These are phyloP conservation scores for Alosa sapidissima DNA, from an alignment of 2,797 vertebrate genomes.

Conservation along the genomic window DNA sequence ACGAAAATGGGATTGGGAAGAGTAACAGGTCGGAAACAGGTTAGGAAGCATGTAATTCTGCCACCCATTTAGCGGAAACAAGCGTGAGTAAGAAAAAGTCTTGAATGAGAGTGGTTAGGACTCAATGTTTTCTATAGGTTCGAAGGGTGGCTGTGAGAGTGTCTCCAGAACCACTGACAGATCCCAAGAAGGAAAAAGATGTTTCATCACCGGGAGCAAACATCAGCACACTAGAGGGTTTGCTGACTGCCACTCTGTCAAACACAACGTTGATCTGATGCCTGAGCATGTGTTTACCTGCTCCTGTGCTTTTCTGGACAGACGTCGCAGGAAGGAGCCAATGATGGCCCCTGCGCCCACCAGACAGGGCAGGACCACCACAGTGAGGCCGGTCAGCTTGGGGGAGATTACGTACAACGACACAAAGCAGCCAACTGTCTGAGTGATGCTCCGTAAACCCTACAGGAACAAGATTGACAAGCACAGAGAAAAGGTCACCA, in stretches of 20 bases:
- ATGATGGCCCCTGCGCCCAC: slow-evolving; percentile 85
- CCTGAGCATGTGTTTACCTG: slow-evolving; percentile 73
- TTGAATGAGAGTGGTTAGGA: too few relatives aligned
- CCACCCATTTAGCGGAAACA: too few relatives aligned
- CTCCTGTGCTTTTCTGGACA: slow-evolving; percentile 90
- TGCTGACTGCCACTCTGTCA: not conserved
- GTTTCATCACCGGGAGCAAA: too few relatives aligned
- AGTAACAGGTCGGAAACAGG: too few relatives aligned
- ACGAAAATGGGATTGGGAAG: too few relatives aligned
- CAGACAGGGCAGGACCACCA: slow-evolving; percentile 81
- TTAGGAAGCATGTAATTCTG: too few relatives aligned
- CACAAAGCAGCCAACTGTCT: slow-evolving; percentile 87
- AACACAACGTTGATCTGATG: not conserved
- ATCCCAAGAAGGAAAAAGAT: not conserved
- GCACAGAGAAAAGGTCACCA: not conserved
- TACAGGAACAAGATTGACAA: slow-evolving; percentile 55
- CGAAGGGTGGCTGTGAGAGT: too few relatives aligned
- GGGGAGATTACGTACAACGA: slow-evolving; percentile 92
- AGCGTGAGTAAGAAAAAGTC: too few relatives aligned
- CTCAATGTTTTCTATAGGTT: too few relatives aligned
- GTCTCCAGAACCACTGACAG: not conserved
- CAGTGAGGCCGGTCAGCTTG: slow-evolving; percentile 85
- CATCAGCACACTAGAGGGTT: too few relatives aligned
- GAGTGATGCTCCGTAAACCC: slow-evolving; percentile 91
- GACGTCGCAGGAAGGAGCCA: slow-evolving; percentile 83